These are phyloP conservation scores for Phorcus lineatus DNA, from an alignment of 2,888 invertebrate genomes.

Conservation along the genomic window DNA sequence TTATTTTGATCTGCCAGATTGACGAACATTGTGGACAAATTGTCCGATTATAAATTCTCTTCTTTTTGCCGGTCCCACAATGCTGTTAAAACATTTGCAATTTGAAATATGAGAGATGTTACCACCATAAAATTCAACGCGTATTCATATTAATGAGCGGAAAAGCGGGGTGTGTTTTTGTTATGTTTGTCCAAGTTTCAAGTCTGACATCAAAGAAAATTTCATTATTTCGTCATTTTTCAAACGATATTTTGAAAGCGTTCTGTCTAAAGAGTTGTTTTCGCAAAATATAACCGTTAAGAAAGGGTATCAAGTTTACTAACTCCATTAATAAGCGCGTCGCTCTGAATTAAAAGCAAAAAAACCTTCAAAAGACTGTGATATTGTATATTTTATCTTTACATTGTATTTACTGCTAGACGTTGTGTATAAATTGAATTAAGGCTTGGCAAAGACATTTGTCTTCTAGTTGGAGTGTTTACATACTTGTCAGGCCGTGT, in stretches of 20 bases:
- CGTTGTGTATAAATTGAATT: too few relatives aligned
- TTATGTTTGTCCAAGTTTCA: neutral
- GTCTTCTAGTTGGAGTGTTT: too few relatives aligned
- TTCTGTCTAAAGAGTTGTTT: neutral
- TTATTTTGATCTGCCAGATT: neutral
- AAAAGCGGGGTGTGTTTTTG: slow-evolving; percentile 2
- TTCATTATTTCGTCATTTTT: neutral
- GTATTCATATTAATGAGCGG: slow-evolving; percentile 18
- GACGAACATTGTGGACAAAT: slow-evolving; percentile 15
- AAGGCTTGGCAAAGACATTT: too few relatives aligned
- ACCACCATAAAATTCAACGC: neutral
- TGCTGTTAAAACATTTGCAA: neutral
- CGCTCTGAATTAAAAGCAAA: too few relatives aligned
- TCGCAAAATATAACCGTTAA: too few relatives aligned
- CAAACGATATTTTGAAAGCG: neutral
- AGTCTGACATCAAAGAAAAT: slow-evolving; percentile 1
- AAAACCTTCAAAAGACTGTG: too few relatives aligned
- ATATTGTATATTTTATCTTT: too few relatives aligned
- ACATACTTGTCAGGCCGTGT: too few relatives aligned
- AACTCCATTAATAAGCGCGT: too few relatives aligned
- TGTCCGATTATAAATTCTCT: slow-evolving; percentile 15
- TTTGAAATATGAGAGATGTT: slow-evolving; percentile 1
- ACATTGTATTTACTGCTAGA: too few relatives aligned
- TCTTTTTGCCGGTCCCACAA: neutral
- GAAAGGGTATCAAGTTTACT: too few relatives aligned